Conservation (phyloP, 2,113 vertebrate species). For the Sarotherodon lohbergeri region DNA sequence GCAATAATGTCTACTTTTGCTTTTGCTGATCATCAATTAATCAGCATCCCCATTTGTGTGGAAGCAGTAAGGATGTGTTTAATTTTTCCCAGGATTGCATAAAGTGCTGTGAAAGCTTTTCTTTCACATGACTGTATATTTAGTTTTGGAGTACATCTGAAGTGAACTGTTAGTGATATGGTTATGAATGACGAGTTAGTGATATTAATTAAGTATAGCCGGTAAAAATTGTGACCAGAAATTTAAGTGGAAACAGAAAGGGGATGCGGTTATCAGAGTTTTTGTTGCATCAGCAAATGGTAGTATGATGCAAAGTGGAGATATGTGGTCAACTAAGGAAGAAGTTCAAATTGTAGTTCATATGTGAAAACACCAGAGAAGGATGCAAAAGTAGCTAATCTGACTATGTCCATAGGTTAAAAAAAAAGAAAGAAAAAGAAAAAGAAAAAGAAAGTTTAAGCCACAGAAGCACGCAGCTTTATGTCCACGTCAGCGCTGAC, state of each 20-base stretch:
- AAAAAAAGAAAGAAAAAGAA: neutral
- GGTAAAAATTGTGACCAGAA: neutral
- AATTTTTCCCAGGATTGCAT: neutral
- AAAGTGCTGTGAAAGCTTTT: neutral
- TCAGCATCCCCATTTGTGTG: neutral
- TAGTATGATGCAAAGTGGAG: neutral
- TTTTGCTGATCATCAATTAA: neutral
- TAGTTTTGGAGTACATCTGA: neutral
- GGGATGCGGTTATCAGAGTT: neutral
- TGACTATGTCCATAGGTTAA: neutral
- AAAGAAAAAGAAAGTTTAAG: neutral
- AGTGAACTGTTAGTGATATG: neutral
- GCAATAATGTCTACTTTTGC: neutral
- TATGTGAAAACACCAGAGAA: neutral
- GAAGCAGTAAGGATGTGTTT: neutral
- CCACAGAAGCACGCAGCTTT: neutral
- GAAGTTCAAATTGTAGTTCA: neutral
- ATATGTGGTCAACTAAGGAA: neutral
- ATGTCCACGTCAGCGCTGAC: conserved; percentile 32
- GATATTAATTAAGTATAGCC: neutral
- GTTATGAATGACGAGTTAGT: neutral
- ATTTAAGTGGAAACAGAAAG: conserved; percentile 17
- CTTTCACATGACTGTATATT: neutral
- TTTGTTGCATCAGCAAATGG: conserved; percentile 19
- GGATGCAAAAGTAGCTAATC: neutral